These are phyloP conservation scores for Pitta sordida DNA, from an alignment of 2,113 vertebrate species.

Conservation along the genomic window DNA sequence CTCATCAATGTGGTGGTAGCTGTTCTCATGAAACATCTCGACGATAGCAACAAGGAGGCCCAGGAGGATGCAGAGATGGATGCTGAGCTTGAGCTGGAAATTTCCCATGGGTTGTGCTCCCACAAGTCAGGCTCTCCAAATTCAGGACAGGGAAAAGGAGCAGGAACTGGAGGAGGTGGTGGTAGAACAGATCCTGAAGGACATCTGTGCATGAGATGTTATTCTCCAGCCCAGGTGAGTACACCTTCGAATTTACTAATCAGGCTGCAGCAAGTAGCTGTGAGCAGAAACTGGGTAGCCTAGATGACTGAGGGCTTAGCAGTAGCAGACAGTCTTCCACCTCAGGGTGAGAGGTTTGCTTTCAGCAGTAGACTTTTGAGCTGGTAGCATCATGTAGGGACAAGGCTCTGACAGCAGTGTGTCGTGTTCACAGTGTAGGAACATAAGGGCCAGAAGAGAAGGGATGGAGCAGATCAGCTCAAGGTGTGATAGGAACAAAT, in stretches of 20 bases:
- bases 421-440: not conserved
- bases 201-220: constrained; percentile 75
- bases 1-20: constrained; percentile 99
- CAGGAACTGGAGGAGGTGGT: constrained; percentile 34
- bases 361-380: not conserved
- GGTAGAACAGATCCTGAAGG: constrained; percentile 56
- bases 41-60: constrained; percentile 99
- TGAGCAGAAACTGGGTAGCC: not conserved
- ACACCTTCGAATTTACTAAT: not conserved
- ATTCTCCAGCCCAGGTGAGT: constrained; percentile 92
- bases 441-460: not conserved
- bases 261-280: constrained; percentile 4
- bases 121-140: constrained; percentile 67
- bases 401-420: not conserved
- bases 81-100: constrained; percentile 94
- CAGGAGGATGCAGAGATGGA: constrained; percentile 98
- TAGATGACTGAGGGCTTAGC: not conserved
- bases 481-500: constrained; percentile 10
- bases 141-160: constrained; percentile 57
- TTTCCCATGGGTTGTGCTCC: constrained; percentile 83
- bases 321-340: not conserved
- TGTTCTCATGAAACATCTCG: constrained; percentile 98
- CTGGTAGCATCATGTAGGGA: not conserved
- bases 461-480: not conserved
- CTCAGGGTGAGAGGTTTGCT: not conserved